Base-by-base conservation (phyloP, 2,113 vertebrate species). In the Eupsittula cactorum region DNA sequence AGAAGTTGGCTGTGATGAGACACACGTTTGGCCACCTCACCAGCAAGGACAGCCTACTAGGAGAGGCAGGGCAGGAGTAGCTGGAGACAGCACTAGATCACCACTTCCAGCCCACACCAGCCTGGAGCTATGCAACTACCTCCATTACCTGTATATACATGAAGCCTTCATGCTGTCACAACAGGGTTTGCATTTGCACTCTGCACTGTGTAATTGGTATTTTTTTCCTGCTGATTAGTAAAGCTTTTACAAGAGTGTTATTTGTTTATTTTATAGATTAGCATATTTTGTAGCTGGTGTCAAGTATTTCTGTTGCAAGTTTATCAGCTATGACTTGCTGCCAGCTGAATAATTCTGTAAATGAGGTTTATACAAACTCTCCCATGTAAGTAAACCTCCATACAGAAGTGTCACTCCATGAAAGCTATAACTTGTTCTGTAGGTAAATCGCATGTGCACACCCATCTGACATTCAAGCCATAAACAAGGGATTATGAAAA, bases 251-350 rank as follows among this genome's bases (percentile, higher is more conserved):
- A 31, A 42, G 29, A 37, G 17, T 55, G 23, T 21, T 88, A 65
- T 19, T 89, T 86, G 46, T 85, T 97, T 97, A 71, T 76, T 96
- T 74, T 88, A 80, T 19, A 12, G 55, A 95, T 96, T 90, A 75
- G 33, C 76, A 7, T 65, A 42, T 57, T 91, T 87, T 86, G 46
- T 83, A 78, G 94, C 74, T 50, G 7, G 28, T 74, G 53, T n/a
- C 82, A 95, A 87, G 31, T 62, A 93, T 64, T 92, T 76, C 80
- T 80, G 50, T 42, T 10, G 16, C 23, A 71, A 20, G 21, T 90
- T 97, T 96, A 86, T 76, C 84, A 88, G 57, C 74, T 88, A 74
- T n/a, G 49, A 8, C 59, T 78, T n/a, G 35, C 57, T 90, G 87
- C 25, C 59, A 94, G 82, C 18, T 69, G 86, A 96, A 53, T 89